These are phyloP conservation scores for Meliscaeva auricollis DNA, from an alignment of 2,888 invertebrate species.

Conservation along the genomic window DNA sequence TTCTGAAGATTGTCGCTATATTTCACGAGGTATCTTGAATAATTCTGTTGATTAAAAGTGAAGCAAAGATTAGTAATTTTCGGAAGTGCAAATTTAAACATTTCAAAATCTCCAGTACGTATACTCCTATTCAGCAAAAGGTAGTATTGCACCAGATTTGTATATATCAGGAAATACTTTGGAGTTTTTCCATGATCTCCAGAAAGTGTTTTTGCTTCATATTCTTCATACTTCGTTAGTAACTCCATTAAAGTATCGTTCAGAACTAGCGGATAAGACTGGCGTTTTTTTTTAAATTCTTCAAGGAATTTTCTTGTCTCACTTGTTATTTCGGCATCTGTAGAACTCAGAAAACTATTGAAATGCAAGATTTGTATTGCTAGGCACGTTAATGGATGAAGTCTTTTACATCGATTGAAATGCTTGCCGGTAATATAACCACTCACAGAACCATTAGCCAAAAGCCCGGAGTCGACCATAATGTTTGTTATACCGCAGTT, in stretches of 20 bases:
- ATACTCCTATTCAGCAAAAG: neutral
- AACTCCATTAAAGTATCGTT: neutral
- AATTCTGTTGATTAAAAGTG: neutral
- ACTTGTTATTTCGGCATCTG: neutral
- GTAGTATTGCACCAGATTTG: neutral
- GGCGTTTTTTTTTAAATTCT: neutral
- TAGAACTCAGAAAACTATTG: neutral
- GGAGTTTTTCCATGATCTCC: conserved; percentile 1
- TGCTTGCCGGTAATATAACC: neutral
- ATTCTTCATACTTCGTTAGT: neutral
- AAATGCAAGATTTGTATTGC: neutral
- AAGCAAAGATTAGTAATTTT: neutral
- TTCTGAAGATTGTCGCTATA: neutral
- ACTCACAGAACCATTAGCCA: conserved; percentile 20
- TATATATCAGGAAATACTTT: neutral
- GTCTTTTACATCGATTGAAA: too few species aligned
- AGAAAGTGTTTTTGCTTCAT: neutral
- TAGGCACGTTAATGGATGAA: neutral
- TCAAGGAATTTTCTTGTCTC: neutral
- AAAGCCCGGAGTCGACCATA: conserved; percentile 40
- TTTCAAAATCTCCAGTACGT: neutral
- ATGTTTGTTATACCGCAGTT: conserved; percentile 58
- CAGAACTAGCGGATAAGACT: neutral
- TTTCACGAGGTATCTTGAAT: neutral
- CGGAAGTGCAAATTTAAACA: neutral